Percentiles rank a stretch among this genome's conserved stretches.
phyloP scores from a whole-genome alignment of 2,797 vertebrate species.

The Phataginus tetradactyla region DNA sequence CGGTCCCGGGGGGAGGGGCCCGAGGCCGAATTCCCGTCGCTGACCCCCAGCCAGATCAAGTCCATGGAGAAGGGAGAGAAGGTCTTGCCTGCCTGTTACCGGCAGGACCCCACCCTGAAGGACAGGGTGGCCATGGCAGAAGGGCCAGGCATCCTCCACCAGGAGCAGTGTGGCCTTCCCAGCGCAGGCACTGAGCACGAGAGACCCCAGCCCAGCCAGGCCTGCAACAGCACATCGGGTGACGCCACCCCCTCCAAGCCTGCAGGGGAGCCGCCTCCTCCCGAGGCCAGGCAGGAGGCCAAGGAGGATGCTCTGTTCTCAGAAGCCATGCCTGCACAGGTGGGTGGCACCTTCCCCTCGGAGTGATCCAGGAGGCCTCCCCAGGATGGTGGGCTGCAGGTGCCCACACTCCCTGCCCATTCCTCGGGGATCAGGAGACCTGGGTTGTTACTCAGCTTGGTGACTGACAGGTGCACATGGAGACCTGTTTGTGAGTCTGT shows the following conservation, averaged over 20 bases:
- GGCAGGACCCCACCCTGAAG: slow-evolving; percentile 87
- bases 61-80: slow-evolving; percentile 98
- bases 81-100: slow-evolving; percentile 91
- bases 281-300: slow-evolving; percentile 74
- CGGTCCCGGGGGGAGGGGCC: slow-evolving; percentile 94
- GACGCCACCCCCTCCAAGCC: slow-evolving; percentile 88
- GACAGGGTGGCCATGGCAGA: slow-evolving; percentile 85
- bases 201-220: slow-evolving; percentile 88
- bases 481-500: accelerated
- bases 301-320: slow-evolving; percentile 66
- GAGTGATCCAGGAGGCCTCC: background rate
- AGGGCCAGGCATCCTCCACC: slow-evolving; percentile 86
- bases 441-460: background rate
- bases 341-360: slow-evolving; percentile 69
- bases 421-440: background rate
- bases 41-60: slow-evolving; percentile 98
- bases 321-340: slow-evolving; percentile 89
- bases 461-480: accelerated
- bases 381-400: accelerated
- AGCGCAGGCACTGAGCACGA: slow-evolving; percentile 87
- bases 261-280: slow-evolving; percentile 82
- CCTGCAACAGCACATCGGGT: slow-evolving; percentile 85
- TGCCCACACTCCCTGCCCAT: accelerated
- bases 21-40: slow-evolving; percentile 93
- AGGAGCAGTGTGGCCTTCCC: slow-evolving; percentile 85